These are phyloP conservation scores for Galeruca laticollis DNA, from an alignment of 2,888 invertebrate species.

Conservation along the genomic window DNA sequence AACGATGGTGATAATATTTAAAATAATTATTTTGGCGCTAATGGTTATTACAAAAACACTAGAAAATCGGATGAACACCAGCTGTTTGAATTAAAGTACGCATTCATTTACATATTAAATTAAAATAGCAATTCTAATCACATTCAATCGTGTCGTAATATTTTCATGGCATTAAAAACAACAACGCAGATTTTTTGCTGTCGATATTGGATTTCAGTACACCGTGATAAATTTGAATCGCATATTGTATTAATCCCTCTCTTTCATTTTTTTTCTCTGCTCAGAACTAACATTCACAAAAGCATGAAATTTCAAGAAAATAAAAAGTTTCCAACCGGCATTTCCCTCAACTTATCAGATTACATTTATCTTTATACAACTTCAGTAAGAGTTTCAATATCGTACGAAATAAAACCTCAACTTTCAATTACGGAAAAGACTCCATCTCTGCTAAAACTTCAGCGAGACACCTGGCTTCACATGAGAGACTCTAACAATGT, in stretches of 20 bases:
- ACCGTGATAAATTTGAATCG: background rate
- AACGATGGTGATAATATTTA: too few relatives aligned
- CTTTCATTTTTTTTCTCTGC: background rate
- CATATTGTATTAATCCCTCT: background rate
- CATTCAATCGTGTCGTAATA: too few relatives aligned
- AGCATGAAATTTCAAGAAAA: constrained; percentile 16
- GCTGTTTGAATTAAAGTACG: too few relatives aligned
- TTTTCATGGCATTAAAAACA: background rate
- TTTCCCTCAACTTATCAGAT: constrained; percentile 37
- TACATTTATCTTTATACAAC: constrained; percentile 43
- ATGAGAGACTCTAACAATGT: constrained; percentile 32
- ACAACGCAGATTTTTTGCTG: background rate
- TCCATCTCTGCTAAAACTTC: constrained; percentile 50
- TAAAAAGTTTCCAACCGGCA: constrained; percentile 22
- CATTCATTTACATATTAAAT: too few relatives aligned
- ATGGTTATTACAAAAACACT: too few relatives aligned
- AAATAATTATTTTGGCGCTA: too few relatives aligned
- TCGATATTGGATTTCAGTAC: background rate
- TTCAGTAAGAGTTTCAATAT: constrained; percentile 55
- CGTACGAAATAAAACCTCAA: constrained; percentile 55
- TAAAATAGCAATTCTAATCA: too few relatives aligned
- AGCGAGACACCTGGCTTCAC: constrained; percentile 46
- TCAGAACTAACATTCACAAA: constrained; percentile 8
- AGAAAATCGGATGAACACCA: too few relatives aligned
- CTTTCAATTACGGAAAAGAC: constrained; percentile 56